phyloP scores from a whole-genome alignment of 2,888 invertebrate genomes.

The Willowsia nigromaculata region DNA sequence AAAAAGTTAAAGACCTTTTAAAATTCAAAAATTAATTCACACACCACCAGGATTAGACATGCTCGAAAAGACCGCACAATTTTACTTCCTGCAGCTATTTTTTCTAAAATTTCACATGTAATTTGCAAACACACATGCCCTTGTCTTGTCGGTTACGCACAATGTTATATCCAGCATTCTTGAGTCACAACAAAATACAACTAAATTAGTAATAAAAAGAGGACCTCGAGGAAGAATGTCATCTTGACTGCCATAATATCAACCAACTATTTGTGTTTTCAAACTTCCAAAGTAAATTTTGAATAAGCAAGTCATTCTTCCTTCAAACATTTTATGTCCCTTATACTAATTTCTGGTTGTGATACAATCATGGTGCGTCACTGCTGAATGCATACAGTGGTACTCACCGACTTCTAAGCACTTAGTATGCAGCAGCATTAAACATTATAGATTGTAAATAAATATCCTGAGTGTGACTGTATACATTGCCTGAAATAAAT shows the following conservation, averaged over 20 bases:
- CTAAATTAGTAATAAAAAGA: no score
- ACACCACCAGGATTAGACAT: background rate
- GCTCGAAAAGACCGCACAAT: no score
- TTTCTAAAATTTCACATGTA: no score
- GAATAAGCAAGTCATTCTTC: conserved; percentile 8
- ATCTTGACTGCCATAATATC: background rate
- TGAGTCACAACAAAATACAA: no score
- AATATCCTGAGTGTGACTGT: background rate
- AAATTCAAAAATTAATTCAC: background rate
- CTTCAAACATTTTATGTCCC: background rate
- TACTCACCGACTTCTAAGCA: no score
- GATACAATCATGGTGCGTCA: background rate
- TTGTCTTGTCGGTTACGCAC: no score
- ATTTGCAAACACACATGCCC: no score
- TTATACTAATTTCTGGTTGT: background rate
- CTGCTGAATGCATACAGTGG: no score
- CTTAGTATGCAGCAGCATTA: no score
- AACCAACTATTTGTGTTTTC: background rate
- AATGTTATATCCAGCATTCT: no score
- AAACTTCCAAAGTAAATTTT: background rate
- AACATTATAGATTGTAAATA: background rate
- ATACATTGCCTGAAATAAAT: background rate
- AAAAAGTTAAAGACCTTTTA: background rate
- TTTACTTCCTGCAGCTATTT: no score
- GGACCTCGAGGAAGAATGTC: background rate